phyloP scores from a whole-genome alignment of 1,140 invertebrate species.

The Cotesia glomerata region DNA sequence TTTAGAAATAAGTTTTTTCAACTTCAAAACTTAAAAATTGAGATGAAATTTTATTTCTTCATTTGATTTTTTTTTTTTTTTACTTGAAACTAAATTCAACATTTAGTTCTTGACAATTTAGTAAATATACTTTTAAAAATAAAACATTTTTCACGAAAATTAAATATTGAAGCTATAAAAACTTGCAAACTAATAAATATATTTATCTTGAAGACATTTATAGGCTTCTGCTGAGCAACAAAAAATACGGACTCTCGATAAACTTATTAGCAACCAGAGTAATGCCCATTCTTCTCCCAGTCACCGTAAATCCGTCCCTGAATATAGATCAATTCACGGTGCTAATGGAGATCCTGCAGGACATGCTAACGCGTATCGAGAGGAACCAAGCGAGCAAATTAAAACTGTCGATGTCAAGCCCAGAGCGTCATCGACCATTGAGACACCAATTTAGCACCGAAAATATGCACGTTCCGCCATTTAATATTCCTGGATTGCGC shows the following conservation, averaged over 20 bases:
- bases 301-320: constrained; percentile 88
- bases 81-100: too few species aligned
- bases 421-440: constrained; percentile 76
- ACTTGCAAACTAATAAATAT: background rate
- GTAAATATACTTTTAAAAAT: too few species aligned
- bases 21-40: too few species aligned
- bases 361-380: constrained; percentile 92
- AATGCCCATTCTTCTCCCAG: constrained; percentile 90
- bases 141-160: background rate
- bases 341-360: constrained; percentile 88
- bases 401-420: constrained; percentile 76
- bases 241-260: constrained; percentile 89
- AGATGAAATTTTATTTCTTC: too few species aligned
- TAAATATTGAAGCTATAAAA: background rate
- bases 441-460: constrained; percentile 85
- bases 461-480: constrained; percentile 82
- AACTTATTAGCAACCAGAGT: constrained; percentile 93
- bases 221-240: constrained; percentile 88
- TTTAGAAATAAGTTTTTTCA: too few species aligned
- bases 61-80: too few species aligned
- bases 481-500: constrained; percentile 84
- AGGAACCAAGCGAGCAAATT: constrained; percentile 83
- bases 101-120: too few species aligned
- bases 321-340: constrained; percentile 89
- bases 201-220: constrained; percentile 80